A percentile compares a stretch with the other conserved stretches of the same genome.
Conservation (phyloP, 1,140 invertebrate genomes). For the Archivesica marissinica region DNA sequence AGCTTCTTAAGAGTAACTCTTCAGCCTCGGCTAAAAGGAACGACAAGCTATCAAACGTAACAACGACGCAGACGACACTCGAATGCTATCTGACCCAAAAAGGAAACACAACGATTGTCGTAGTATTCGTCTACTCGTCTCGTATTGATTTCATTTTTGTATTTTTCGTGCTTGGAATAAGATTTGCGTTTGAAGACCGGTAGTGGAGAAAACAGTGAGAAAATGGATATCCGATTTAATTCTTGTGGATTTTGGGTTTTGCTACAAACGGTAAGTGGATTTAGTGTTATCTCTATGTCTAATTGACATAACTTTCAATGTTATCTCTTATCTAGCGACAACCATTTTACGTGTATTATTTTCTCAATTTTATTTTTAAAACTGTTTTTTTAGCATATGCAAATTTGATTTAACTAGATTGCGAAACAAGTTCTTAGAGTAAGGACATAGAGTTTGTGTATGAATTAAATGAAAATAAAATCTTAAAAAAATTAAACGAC, state of each 20-base stretch:
- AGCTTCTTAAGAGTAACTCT: not conserved
- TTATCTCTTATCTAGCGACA: not conserved
- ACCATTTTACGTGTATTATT: too few relatives aligned
- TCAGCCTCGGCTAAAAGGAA: not conserved
- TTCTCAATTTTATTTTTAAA: too few relatives aligned
- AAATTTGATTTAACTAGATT: not conserved
- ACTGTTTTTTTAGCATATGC: too few relatives aligned
- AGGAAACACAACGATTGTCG: not conserved
- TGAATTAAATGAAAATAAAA: not conserved
- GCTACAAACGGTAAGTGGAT: slow-evolving; percentile 8
- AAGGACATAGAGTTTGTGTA: not conserved
- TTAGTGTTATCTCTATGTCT: not conserved
- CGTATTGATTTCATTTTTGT: slow-evolving; percentile 19
- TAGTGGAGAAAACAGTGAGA: not conserved
- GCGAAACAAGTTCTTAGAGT: not conserved
- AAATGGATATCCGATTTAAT: slow-evolving; percentile 24
- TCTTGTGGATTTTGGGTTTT: slow-evolving; percentile 30
- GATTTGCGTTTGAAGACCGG: not conserved
- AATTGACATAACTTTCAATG: not conserved
- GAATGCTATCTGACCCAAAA: slow-evolving; percentile 21
- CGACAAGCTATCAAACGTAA: not conserved
- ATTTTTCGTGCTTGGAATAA: slow-evolving; percentile 27
- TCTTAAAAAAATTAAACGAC: too few relatives aligned
- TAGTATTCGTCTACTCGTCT: not conserved
- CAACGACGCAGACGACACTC: slow-evolving; percentile 9